Evolutionary conservation across 30 jellyfish, hydroid and myxozoan species (phyloP).

Genomic region (Aurelia aurita): DNA sequence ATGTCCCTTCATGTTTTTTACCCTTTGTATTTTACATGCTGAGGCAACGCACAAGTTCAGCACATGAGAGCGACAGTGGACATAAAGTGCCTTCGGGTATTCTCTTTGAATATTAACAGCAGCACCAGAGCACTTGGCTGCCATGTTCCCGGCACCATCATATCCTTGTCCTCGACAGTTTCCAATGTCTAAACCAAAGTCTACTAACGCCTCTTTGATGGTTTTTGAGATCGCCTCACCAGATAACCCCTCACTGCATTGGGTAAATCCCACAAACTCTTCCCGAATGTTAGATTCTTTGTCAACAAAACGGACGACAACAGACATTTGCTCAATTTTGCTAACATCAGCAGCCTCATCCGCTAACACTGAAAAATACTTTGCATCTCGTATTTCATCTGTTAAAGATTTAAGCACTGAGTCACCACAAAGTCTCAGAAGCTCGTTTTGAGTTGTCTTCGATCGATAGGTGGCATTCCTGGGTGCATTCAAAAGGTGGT

Average conservation of each 20-base stretch:
- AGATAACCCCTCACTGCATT: constrained; percentile 59
- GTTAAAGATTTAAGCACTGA: not conserved
- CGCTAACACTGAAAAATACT: constrained; percentile 21
- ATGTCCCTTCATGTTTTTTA: constrained; percentile 35
- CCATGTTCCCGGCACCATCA: constrained; percentile 82
- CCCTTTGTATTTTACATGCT: not conserved
- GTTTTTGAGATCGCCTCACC: constrained; percentile 35
- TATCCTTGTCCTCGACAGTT: constrained; percentile 77
- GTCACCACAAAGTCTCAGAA: constrained; percentile 21
- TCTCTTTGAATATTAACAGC: not conserved
- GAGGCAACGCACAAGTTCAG: constrained; percentile 53
- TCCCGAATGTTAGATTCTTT: constrained; percentile 35
- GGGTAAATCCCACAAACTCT: constrained; percentile 70
- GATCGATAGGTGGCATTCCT: constrained; percentile 9
- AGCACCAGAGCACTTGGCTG: constrained; percentile 61
- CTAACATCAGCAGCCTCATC: constrained; percentile 42
- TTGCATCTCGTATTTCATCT: constrained; percentile 9
- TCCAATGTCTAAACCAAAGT: constrained; percentile 26
- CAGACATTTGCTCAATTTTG: constrained; percentile 32
- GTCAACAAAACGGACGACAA: constrained; percentile 51
- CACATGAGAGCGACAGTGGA: constrained; percentile 59
- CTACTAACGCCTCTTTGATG: not conserved
- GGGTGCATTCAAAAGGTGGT: constrained; percentile 16
- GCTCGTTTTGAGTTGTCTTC: constrained; percentile 7
- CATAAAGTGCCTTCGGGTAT: constrained; percentile 50